Conservation (phyloP, 1,140 invertebrate genomes). For the Lucilia sericata region DNA sequence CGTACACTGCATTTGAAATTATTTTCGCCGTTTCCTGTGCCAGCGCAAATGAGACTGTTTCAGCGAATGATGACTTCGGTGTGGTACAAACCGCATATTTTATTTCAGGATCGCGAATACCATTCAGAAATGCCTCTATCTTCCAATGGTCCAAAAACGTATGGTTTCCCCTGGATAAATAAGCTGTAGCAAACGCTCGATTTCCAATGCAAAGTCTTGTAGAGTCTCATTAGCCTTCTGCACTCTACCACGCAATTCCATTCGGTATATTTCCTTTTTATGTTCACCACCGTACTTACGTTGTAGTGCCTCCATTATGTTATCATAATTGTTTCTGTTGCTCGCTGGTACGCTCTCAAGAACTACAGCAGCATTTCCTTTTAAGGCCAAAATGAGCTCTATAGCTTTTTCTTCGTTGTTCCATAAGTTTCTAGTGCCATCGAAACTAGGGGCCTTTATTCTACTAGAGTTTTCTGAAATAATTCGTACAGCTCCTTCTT, state of each 20-base stretch:
- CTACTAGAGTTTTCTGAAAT: too few relatives aligned
- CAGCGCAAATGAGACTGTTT: neutral
- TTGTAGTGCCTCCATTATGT: too few relatives aligned
- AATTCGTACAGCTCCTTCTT: too few relatives aligned
- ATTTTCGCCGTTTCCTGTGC: neutral
- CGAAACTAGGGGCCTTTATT: too few relatives aligned
- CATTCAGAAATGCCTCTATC: neutral
- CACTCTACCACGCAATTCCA: neutral
- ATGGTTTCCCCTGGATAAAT: neutral
- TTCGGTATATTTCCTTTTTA: neutral
- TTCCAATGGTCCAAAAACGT: neutral
- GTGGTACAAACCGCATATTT: neutral
- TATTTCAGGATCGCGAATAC: neutral
- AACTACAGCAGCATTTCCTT: too few relatives aligned
- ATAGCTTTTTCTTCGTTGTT: too few relatives aligned
- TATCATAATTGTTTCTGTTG: too few relatives aligned
- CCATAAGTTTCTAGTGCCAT: too few relatives aligned
- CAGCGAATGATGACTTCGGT: neutral
- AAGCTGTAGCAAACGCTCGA: neutral
- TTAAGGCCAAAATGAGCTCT: too few relatives aligned
- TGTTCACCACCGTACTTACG: conserved; percentile 10
- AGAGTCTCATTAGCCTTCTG: neutral
- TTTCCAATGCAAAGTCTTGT: neutral
- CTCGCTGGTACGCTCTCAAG: too few relatives aligned
- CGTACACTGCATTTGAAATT: neutral